Base-by-base conservation (phyloP, 2,113 vertebrate genomes). In the Procapra przewalskii region DNA sequence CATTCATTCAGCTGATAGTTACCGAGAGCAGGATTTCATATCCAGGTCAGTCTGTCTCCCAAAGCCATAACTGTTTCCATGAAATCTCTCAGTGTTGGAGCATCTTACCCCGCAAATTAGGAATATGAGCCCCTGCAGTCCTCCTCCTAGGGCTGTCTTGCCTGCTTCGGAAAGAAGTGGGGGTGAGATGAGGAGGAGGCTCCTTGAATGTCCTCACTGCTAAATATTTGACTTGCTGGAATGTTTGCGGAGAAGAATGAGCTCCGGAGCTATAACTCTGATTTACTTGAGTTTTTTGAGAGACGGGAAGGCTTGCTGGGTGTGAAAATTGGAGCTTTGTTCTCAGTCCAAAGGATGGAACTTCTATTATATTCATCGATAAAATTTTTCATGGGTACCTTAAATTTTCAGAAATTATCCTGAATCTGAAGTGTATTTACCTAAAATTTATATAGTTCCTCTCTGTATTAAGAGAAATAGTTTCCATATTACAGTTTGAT, bases 371-470 rank as follows among this genome's bases (percentile, higher is more conserved):
- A 57, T 45, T 31, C 50, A 85, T 36, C 33, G 36, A 50, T 93
- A 81, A 89, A 50, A 80, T 54, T 92, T 64, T 77, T 93, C 27
- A 55, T 83, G 11, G 21, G 7, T 91, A 36, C 59, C 67, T 96
- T 91, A 75, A n/a, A 55, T 94, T 95, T 96, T 88, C 90, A 94
- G 79, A 97, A 90, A 87, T 92, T 25, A 17, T 93, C 59, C 48
- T 52, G 25, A 96, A 67, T 89, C 96, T 97, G 36, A 90, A 94
- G 7, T 50, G 36, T 50, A 77, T 90, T 54, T 84, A 89, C 77
- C 43, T 92, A 83, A 96, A 64, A 71, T 82, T 79, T 96, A 87
- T 45, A 17, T 96, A 54, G 71, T 85, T 75, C 29, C 6, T 83
- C 50, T 94, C 33, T 48, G 23, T 75, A 67, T 29, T 83, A 90